Evolutionary conservation across 2,113 vertebrate genomes (phyloP).

Genomic region (Sarotherodon lohbergeri): DNA sequence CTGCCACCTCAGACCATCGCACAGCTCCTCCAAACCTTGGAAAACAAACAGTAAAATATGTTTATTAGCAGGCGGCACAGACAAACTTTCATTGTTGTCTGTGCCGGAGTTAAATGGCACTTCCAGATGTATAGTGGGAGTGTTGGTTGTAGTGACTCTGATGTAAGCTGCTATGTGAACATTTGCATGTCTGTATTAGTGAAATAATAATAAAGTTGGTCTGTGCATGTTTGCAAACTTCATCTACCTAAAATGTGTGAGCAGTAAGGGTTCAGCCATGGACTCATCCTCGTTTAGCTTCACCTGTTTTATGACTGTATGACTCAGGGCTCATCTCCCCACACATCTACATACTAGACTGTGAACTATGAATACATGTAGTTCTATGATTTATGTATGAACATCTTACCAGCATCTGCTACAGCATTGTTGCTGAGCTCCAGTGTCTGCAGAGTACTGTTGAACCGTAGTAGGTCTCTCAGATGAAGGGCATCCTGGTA

Average conservation of each 20-base stretch:
- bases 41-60: neutral
- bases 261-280: neutral
- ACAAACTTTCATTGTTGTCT: neutral
- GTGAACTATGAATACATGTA: neutral
- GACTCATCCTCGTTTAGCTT: neutral
- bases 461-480: slow-evolving; percentile 69
- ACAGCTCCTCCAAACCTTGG: slow-evolving; percentile 74
- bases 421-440: slow-evolving; percentile 68
- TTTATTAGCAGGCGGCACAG: neutral
- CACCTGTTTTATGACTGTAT: neutral
- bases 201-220: neutral
- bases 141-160: neutral
- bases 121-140: slow-evolving; percentile 22
- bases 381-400: neutral
- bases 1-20: slow-evolving; percentile 67
- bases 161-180: neutral
- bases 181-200: neutral
- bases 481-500: slow-evolving; percentile 76
- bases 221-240: neutral
- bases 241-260: neutral
- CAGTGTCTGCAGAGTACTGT: slow-evolving; percentile 59
- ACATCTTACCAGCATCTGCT: slow-evolving; percentile 63
- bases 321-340: neutral
- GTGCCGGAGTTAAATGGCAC: neutral
- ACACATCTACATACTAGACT: neutral